These are phyloP conservation scores for Sphaerophoria rueppellii DNA, from an alignment of 2,888 invertebrate species.

Conservation along the genomic window DNA sequence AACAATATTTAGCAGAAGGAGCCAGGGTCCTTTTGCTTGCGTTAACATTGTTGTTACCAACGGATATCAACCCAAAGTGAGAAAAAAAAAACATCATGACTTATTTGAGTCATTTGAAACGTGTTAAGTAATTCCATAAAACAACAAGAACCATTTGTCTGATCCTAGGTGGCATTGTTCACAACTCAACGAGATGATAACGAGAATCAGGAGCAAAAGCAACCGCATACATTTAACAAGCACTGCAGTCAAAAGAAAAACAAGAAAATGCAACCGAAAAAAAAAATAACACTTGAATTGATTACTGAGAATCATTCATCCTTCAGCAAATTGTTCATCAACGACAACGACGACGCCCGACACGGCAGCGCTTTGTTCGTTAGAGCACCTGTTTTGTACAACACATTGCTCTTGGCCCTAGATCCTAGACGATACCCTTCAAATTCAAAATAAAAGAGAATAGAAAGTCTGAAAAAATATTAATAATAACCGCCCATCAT, in stretches of 20 bases:
- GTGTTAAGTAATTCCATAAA: not conserved
- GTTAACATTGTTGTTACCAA: too few species aligned
- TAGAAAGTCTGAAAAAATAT: slow-evolving; percentile 7
- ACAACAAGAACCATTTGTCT: slow-evolving; percentile 27
- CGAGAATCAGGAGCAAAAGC: slow-evolving; percentile 30
- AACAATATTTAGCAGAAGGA: too few species aligned
- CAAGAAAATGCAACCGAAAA: slow-evolving; percentile 49
- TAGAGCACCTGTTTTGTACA: slow-evolving; percentile 55
- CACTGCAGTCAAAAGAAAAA: slow-evolving; percentile 44
- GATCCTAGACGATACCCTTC: slow-evolving; percentile 46
- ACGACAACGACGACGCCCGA: not conserved
- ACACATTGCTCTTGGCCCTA: slow-evolving; percentile 16
- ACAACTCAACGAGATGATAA: slow-evolving; percentile 47
- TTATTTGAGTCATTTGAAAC: not conserved
- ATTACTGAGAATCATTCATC: slow-evolving; percentile 71
- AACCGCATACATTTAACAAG: slow-evolving; percentile 18
- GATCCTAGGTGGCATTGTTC: slow-evolving; percentile 65
- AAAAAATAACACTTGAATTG: slow-evolving; percentile 62
- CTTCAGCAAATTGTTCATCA: slow-evolving; percentile 49
- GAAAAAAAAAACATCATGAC: too few species aligned
- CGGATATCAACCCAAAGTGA: too few species aligned
- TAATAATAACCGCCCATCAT: slow-evolving; percentile 68
- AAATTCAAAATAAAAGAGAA: not conserved
- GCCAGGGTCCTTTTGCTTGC: too few species aligned
- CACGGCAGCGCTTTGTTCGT: slow-evolving; percentile 39